Percentiles rank a stretch among this genome's conserved stretches.
Evolutionary conservation across 2,888 invertebrate genomes (phyloP).

Genomic region (Scaptomyza tumidula): DNA sequence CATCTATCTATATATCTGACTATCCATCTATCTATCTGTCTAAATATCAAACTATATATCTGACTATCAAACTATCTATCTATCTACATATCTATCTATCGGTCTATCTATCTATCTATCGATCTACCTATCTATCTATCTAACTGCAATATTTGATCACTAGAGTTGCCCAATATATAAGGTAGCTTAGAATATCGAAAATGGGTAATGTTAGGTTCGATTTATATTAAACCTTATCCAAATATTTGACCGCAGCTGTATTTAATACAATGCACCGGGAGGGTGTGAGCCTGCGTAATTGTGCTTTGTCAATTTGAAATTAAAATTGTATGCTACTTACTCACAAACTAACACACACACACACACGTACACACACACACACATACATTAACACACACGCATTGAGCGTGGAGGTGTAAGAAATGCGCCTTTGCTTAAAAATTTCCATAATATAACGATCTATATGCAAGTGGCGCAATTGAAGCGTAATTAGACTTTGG

Average conservation of each 20-base stretch:
- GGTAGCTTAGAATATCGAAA: not conserved
- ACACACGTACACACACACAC: constrained; percentile 8
- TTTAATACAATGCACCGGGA: not conserved
- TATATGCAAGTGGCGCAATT: constrained; percentile 84
- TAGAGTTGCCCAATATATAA: too few species aligned
- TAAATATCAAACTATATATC: too few species aligned
- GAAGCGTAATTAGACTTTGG: constrained; percentile 83
- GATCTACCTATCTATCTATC: too few species aligned
- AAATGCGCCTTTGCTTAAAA: constrained; percentile 74
- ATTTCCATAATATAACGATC: constrained; percentile 85
- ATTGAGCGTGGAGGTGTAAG: constrained; percentile 47
- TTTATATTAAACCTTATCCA: not conserved
- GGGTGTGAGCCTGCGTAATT: constrained; percentile 59
- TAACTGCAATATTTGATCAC: too few species aligned
- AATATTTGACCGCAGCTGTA: not conserved
- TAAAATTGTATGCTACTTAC: constrained; percentile 69
- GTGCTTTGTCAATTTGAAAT: constrained; percentile 80
- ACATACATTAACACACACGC: constrained; percentile 1
- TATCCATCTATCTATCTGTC: too few species aligned
- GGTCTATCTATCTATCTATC: too few species aligned
- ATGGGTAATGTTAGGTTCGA: not conserved
- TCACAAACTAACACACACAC: constrained; percentile 21
- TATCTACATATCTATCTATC: too few species aligned
- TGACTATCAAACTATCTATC: too few species aligned
- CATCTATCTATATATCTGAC: too few species aligned